Evolutionary conservation across 2,797 vertebrate genomes (phyloP), one percentile per base, ranked within the genome.

Genomic region (Chaetodon trifasciatus): DNA sequence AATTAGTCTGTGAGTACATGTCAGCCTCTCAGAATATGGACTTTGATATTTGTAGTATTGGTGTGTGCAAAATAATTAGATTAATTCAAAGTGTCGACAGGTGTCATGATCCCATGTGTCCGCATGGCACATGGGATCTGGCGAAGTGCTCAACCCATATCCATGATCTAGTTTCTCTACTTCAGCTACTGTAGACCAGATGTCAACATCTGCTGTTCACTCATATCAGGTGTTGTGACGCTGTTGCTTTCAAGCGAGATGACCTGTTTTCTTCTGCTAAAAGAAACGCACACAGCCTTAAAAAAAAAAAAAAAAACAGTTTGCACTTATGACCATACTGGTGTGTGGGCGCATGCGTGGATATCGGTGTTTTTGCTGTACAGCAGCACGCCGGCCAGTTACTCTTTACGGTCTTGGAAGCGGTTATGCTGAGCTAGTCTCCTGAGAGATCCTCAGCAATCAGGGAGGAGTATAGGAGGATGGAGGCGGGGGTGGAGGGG

Each of bases 341-440:
- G 5, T 53, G 56, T 13, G 49, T 6, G 1, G 16, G 76, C 88
- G 87, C 88, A 89, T 91, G 88, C 82, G 85, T 55, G 47, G 39
- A 50, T 60, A 2, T 32, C 24, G 17, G 46, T 79, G 76, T 86
- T 84, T 83, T 85, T 79, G 85, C 75, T 70, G 75, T 70, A 67
- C 9, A 32, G 46, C 60, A 65, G 68, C 78, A 55, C 63, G 71
- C 56, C 35, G 73, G 70, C 76, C 78, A 67, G 70, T 49, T 77
- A 49, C 68, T 76, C 75, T 85, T 88, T 74, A 76, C 84, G 85
- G 69, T 72, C 53, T 44, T 87, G 74, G 76, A 86, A 85, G 90
- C 73, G 47, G 80, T 91, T 88, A 85, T 92, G 90, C 90, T 94
- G 93, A 93, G 90, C 82, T 91, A 75, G 85, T 93, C 86, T 80